Conservation (phyloP, 1,140 invertebrate genomes). For the Aphelinus certus region DNA sequence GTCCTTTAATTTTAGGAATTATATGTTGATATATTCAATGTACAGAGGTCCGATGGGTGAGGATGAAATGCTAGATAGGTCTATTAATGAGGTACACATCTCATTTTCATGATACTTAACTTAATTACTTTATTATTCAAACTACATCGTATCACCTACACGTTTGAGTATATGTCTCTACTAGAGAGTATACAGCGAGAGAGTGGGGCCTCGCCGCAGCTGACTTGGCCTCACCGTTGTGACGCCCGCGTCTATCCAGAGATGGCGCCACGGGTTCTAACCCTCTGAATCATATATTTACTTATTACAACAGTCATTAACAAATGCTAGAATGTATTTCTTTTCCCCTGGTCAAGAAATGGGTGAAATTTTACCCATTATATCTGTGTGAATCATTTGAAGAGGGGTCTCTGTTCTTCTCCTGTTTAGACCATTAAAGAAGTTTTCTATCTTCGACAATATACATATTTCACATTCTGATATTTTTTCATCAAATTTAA, state of each 20-base stretch:
- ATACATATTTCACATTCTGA: constrained; percentile 43
- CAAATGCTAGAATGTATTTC: constrained; percentile 30
- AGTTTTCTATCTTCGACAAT: constrained; percentile 42
- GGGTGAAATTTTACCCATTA: too few species aligned
- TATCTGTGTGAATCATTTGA: constrained; percentile 29
- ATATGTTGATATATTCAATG: neutral
- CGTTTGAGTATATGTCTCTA: too few species aligned
- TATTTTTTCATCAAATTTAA: constrained; percentile 44
- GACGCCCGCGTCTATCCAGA: too few species aligned
- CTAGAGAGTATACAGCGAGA: too few species aligned
- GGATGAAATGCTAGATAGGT: too few species aligned
- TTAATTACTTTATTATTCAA: too few species aligned
- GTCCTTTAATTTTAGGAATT: constrained; percentile 32
- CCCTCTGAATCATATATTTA: too few species aligned
- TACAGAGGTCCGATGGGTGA: too few species aligned
- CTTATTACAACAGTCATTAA: constrained; percentile 29
- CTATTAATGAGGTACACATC: too few species aligned
- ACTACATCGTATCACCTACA: too few species aligned
- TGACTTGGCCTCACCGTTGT: constrained; percentile 5
- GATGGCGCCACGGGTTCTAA: too few species aligned
- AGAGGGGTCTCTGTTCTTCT: constrained; percentile 33
- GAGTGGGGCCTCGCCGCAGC: neutral
- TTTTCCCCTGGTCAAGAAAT: constrained; percentile 24
- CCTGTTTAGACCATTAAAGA: constrained; percentile 37
- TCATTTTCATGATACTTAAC: too few species aligned